These are phyloP conservation scores for Timandra comae DNA, from an alignment of 2,888 invertebrate genomes.

Conservation along the genomic window DNA sequence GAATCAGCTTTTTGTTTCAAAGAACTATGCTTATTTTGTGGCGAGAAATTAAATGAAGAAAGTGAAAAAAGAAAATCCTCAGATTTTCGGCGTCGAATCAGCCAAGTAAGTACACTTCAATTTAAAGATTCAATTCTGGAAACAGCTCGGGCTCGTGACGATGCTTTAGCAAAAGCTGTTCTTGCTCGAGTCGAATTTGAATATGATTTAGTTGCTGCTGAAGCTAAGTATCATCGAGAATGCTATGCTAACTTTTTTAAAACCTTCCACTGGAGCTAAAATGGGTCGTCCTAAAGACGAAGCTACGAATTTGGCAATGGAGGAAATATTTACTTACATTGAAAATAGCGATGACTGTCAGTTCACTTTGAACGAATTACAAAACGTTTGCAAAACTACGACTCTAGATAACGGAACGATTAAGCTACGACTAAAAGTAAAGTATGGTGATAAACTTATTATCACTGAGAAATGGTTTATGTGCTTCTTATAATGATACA, in stretches of 20 bases:
- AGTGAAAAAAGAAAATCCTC: constrained; percentile 22
- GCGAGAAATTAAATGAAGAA: constrained; percentile 30
- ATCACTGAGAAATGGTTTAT: constrained; percentile 27
- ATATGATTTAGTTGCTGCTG: constrained; percentile 25
- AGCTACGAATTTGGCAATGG: constrained; percentile 30
- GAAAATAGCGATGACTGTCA: constrained; percentile 20
- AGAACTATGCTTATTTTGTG: constrained; percentile 31
- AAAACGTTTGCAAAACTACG: constrained; percentile 16
- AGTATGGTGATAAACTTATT: constrained; percentile 34
- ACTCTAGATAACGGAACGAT: constrained; percentile 1
- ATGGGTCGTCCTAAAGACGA: constrained; percentile 35
- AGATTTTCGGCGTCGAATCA: constrained; percentile 24
- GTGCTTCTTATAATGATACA: constrained; percentile 33
- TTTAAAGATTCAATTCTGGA: constrained; percentile 10
- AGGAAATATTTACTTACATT: constrained; percentile 25
- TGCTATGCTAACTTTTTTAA: constrained; percentile 31
- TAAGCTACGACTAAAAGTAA: constrained; percentile 20
- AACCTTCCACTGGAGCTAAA: constrained; percentile 31
- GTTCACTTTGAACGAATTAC: constrained; percentile 11
- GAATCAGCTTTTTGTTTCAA: constrained; percentile 32
- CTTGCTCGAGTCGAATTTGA: constrained; percentile 19
- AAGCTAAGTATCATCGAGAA: constrained; percentile 35
- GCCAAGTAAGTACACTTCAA: constrained; percentile 25
- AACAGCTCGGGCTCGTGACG: constrained; percentile 15
- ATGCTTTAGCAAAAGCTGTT: constrained; percentile 29